Evolutionary conservation across 2,797 vertebrate species (phyloP), one percentile per base, ranked within the genome.

Genomic region (Lithobates pipiens): DNA sequence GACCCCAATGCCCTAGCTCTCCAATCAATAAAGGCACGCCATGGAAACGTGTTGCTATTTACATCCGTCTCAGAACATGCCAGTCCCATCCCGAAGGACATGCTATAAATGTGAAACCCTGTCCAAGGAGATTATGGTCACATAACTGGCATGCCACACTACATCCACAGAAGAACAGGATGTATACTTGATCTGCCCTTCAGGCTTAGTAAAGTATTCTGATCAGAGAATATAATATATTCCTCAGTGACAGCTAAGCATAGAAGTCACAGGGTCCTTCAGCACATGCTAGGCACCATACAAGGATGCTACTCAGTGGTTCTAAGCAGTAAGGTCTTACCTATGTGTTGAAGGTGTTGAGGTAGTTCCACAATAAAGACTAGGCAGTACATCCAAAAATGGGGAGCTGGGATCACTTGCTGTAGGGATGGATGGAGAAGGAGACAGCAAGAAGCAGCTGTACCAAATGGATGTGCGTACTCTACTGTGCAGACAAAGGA

Each of bases 401-500:
- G 44, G 72, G 57, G 71, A 65, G 34, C 70, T 75, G 25, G 32
- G 13, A 39, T 73, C 32, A 25, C 71, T 25, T 21, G n/a, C 80
- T 54, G 44, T 23, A 34, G 25, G 25, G 29, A 18, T 15, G 29
- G 75, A n/a, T 36, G 75, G 54, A 18, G 75, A 76, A 34, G 67
- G 68, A 80, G 44, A 71, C 6, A 32, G 78, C 23, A 9, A 39
- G 67, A 75, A 50, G 54, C 46, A 57, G 79, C 68, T 57, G 69
- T 18, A 61, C 46, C 69, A 29, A 29, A 46, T 39, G 80, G 32
- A 74, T 36, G 71, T 67, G 81, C 18, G 36, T 67, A 67, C 54
- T 73, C 70, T 73, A 74, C 61, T 46, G 81, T 67, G 42, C 72
- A 80, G 78, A 75, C 81, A 75, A 74, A 75, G 81, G 81, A 83